Evolutionary conservation across 2,797 vertebrate genomes (phyloP).

Genomic region (Anableps anableps): DNA sequence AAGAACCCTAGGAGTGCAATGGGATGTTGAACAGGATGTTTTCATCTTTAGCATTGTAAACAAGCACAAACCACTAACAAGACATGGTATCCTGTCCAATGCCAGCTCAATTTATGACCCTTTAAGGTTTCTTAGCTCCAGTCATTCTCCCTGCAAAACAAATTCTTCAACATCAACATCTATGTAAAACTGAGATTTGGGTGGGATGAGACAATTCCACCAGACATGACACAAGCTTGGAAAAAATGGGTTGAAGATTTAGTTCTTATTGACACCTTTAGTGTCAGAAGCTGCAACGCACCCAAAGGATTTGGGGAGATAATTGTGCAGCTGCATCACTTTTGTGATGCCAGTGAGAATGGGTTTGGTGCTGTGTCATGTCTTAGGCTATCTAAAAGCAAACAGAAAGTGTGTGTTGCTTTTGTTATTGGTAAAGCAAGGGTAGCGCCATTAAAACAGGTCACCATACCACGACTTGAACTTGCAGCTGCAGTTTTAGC

Average conservation of each 20-base stretch:
- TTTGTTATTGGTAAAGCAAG: background rate
- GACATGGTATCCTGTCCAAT: background rate
- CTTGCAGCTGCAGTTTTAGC: too few relatives aligned
- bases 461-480: background rate
- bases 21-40: background rate
- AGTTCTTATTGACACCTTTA: background rate
- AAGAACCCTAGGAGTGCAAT: too few relatives aligned
- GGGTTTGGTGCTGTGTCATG: too few relatives aligned
- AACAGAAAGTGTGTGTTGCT: background rate
- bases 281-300: background rate
- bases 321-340: background rate
- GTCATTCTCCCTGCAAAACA: conserved; percentile 8
- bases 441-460: background rate
- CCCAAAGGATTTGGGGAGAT: background rate
- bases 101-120: background rate
- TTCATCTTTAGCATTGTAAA: background rate
- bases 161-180: background rate
- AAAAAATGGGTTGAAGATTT: too few relatives aligned
- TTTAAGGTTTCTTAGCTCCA: background rate
- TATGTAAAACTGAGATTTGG: background rate
- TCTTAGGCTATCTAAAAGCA: background rate
- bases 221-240: too few relatives aligned
- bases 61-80: conserved; percentile 4
- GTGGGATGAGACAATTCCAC: too few relatives aligned
- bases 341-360: too few relatives aligned